phyloP scores from a whole-genome alignment of 2,113 vertebrate species.

The Zapus hudsonius region DNA sequence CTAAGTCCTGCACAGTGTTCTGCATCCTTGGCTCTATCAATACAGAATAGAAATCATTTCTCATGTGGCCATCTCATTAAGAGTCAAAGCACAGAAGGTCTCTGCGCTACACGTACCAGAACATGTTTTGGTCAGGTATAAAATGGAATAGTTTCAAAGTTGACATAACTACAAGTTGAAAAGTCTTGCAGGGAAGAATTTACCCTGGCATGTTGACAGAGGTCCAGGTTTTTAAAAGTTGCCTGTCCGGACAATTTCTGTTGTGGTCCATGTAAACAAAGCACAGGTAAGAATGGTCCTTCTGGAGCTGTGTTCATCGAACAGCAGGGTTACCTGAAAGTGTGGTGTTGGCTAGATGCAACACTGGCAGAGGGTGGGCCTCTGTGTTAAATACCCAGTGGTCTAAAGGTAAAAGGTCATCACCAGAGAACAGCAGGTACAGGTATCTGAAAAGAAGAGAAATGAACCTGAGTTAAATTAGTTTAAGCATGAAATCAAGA shows the following conservation, averaged over 20 bases:
- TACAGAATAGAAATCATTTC: slow-evolving; percentile 48
- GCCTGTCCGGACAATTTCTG: slow-evolving; percentile 82
- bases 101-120: slow-evolving; percentile 76
- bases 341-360: slow-evolving; percentile 96
- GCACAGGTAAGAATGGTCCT: slow-evolving; percentile 84
- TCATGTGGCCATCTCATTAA: slow-evolving; percentile 64
- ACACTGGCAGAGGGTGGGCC: slow-evolving; percentile 96
- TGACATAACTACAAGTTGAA: slow-evolving; percentile 82
- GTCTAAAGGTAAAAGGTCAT: slow-evolving; percentile 97
- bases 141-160: slow-evolving; percentile 85
- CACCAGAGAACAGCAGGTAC: slow-evolving; percentile 97
- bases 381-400: slow-evolving; percentile 99
- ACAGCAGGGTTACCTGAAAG: slow-evolving; percentile 94
- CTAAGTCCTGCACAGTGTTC: slow-evolving; percentile 65
- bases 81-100: slow-evolving; percentile 76
- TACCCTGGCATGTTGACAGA: slow-evolving; percentile 67
- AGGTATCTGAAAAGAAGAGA: slow-evolving; percentile 90
- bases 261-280: slow-evolving; percentile 90
- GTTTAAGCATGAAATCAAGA: not conserved
- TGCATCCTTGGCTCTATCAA: slow-evolving; percentile 49
- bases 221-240: slow-evolving; percentile 73
- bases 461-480: slow-evolving; percentile 41
- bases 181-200: slow-evolving; percentile 76
- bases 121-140: slow-evolving; percentile 88
- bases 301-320: slow-evolving; percentile 87